A percentile compares a stretch with the other conserved stretches of the same genome.
These are phyloP conservation scores for Hyalella azteca DNA, from an alignment of 2,888 invertebrate species.

Conservation along the genomic window DNA sequence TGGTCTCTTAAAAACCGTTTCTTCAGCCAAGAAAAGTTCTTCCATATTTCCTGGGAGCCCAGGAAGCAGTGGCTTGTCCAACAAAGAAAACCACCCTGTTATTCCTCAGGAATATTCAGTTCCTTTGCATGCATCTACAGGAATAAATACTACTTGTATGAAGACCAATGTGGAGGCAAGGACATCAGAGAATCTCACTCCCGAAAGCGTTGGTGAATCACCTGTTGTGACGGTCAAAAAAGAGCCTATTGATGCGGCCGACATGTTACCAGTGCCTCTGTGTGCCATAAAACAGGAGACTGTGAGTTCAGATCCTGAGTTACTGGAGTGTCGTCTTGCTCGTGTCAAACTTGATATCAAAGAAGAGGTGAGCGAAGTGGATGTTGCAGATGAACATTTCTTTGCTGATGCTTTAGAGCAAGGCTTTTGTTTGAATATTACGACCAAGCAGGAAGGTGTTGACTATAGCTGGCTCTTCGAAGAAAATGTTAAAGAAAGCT, in stretches of 20 bases:
- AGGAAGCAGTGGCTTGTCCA: too few relatives aligned
- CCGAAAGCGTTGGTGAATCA: too few relatives aligned
- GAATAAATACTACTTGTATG: too few relatives aligned
- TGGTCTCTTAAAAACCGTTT: too few relatives aligned
- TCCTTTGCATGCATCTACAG: too few relatives aligned
- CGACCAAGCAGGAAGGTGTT: neutral
- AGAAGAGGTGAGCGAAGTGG: neutral
- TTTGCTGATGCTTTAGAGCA: constrained; percentile 11
- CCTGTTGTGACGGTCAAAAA: neutral
- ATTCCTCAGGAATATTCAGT: too few relatives aligned
- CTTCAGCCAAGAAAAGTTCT: too few relatives aligned
- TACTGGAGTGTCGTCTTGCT: neutral
- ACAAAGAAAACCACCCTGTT: too few relatives aligned
- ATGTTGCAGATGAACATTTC: constrained; percentile 5
- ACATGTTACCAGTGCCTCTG: neutral
- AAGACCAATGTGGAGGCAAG: too few relatives aligned
- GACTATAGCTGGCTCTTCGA: neutral
- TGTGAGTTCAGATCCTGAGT: neutral
- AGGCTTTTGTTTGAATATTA: neutral
- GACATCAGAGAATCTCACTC: too few relatives aligned
- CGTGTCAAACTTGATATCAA: neutral
- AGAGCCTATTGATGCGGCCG: neutral
- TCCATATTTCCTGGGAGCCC: too few relatives aligned
- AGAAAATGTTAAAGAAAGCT: neutral
- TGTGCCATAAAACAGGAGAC: neutral